These are phyloP conservation scores for Galaxea fascicularis DNA, from an alignment of 92 coral and sea anemone species.

Conservation along the genomic window DNA sequence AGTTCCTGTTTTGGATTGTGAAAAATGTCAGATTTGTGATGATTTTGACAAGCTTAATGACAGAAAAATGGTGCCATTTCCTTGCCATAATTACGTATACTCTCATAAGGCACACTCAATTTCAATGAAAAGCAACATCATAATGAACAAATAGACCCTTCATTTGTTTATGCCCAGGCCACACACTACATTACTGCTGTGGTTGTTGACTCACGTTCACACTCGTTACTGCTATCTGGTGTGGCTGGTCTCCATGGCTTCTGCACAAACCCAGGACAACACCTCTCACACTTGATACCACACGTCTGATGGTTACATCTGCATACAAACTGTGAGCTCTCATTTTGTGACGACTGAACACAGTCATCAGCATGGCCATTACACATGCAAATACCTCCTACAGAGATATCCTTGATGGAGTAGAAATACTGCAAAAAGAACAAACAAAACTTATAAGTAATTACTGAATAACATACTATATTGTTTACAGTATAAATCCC, in stretches of 20 bases:
- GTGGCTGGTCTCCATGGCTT: slow-evolving; percentile 94
- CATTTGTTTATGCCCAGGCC: no score
- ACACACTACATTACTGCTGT: no score
- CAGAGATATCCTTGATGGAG: slow-evolving; percentile 97
- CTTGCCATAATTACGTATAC: no score
- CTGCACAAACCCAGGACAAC: slow-evolving; percentile 91
- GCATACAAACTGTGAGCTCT: slow-evolving; percentile 68
- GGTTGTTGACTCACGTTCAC: slow-evolving; percentile 82
- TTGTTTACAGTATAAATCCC: no score
- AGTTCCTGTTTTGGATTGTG: no score
- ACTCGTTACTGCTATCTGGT: slow-evolving; percentile 69
- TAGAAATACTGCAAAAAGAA: slow-evolving; percentile 83
- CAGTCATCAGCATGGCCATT: slow-evolving; percentile 95
- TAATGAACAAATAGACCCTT: no score
- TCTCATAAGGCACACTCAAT: no score
- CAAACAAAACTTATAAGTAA: not conserved
- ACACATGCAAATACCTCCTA: slow-evolving; percentile 98
- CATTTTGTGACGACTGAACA: slow-evolving; percentile 47
- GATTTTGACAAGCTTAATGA: no score
- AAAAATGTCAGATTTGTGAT: no score
- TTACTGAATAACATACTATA: no score
- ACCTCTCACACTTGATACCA: slow-evolving; percentile 85
- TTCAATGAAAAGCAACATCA: no score
- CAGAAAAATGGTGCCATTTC: no score
- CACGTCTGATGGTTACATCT: slow-evolving; percentile 90